Conservation (phyloP, 2,113 vertebrate genomes). For the Tauraco erythrolophus region DNA sequence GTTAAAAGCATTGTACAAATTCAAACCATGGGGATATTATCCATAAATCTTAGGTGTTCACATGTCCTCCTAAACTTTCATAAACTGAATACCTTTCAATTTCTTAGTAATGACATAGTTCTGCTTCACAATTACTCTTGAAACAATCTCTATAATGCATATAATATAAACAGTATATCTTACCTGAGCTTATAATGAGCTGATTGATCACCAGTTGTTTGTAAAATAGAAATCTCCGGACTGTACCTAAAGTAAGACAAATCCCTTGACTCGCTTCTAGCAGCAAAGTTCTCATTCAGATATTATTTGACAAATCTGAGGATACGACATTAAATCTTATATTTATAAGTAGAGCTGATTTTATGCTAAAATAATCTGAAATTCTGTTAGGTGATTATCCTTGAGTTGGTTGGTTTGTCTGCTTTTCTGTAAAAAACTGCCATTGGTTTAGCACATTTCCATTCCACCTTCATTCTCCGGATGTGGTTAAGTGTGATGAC, state of each 20-base stretch:
- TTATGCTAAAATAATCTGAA: background rate
- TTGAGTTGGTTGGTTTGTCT: background rate
- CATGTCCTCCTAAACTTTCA: background rate
- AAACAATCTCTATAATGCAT: background rate
- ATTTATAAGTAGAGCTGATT: background rate
- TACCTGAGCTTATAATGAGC: background rate
- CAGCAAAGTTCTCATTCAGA: background rate
- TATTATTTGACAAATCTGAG: background rate
- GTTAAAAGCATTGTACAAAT: background rate
- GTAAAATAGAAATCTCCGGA: background rate
- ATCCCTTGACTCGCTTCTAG: background rate
- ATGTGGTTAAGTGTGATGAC: background rate
- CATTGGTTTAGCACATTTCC: background rate
- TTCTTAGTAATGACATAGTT: background rate
- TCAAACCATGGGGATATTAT: background rate
- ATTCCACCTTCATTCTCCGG: background rate
- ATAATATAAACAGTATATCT: background rate
- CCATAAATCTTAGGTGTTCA: background rate
- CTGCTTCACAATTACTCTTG: background rate
- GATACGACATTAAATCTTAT: background rate
- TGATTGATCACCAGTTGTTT: background rate
- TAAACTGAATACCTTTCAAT: background rate
- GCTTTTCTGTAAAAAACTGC: background rate
- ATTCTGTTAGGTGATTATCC: background rate
- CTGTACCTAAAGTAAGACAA: background rate